Percentiles rank a stretch among this genome's conserved stretches.
Conservation (phyloP, 2,113 vertebrate species). For the Plestiodon gilberti region DNA sequence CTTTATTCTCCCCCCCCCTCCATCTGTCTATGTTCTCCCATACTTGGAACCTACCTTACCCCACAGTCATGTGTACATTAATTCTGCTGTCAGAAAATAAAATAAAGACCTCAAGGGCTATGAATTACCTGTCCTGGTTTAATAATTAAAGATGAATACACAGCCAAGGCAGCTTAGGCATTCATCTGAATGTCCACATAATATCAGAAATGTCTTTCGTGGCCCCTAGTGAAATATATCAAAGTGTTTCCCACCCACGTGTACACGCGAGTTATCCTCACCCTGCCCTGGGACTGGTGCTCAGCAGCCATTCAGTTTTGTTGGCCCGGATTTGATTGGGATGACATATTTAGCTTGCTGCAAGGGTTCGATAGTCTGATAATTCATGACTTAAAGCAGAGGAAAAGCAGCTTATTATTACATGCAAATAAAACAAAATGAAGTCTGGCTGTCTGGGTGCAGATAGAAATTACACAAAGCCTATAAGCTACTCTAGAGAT, state of each 20-base stretch:
- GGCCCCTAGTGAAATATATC: constrained; percentile 73
- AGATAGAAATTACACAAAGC: constrained; percentile 76
- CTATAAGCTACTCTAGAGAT: constrained; percentile 69
- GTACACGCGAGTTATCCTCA: constrained; percentile 54
- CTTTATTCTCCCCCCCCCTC: constrained; percentile 13
- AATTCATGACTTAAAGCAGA: constrained; percentile 73
- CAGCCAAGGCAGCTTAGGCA: constrained; percentile 65
- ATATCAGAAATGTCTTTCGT: constrained; percentile 73
- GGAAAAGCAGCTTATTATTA: constrained; percentile 77
- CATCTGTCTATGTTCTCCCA: constrained; percentile 50
- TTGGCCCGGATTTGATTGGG: constrained; percentile 56
- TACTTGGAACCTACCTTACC: constrained; percentile 48
- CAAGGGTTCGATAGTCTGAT: constrained; percentile 62
- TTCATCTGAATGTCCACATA: constrained; percentile 68
- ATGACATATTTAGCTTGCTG: constrained; percentile 48
- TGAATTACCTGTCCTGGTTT: constrained; percentile 76
- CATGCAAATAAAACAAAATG: constrained; percentile 76
- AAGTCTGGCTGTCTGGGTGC: constrained; percentile 71
- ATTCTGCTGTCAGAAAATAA: constrained; percentile 74
- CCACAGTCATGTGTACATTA: constrained; percentile 51
- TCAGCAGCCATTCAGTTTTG: constrained; percentile 57
- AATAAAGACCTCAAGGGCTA: constrained; percentile 74
- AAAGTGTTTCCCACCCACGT: constrained; percentile 63
- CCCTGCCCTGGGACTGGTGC: constrained; percentile 58
- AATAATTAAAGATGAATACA: constrained; percentile 80